Evolutionary conservation across 2,113 vertebrate species (phyloP).

Genomic region (Strix uralensis): DNA sequence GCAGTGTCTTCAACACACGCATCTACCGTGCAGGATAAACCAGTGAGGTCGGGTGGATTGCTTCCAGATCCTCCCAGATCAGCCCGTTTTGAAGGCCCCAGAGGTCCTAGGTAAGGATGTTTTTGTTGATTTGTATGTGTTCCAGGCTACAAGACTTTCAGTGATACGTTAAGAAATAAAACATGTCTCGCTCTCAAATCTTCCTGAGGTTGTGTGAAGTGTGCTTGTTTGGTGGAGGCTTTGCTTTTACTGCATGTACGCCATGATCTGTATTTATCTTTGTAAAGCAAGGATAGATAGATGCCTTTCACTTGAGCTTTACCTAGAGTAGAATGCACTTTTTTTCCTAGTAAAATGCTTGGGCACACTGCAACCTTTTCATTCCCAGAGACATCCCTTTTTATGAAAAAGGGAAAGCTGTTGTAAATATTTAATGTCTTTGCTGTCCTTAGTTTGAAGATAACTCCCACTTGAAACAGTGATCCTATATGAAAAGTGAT

Average conservation of each 20-base stretch:
- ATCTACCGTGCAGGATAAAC: conserved; percentile 67
- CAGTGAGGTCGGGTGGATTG: conserved; percentile 70
- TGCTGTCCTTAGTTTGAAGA: neutral
- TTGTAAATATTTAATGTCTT: neutral
- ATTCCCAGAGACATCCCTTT: neutral
- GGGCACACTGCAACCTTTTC: neutral
- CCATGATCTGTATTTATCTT: neutral
- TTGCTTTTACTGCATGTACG: neutral
- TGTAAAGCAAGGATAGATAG: neutral
- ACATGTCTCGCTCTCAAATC: neutral
- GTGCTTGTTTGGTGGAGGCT: neutral
- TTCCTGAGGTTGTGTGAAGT: neutral
- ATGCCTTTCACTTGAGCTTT: neutral
- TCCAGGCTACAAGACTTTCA: neutral
- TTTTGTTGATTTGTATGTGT: neutral
- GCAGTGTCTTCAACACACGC: conserved; percentile 44
- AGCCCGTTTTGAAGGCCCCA: conserved; percentile 78
- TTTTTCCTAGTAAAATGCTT: neutral
- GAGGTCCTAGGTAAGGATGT: conserved; percentile 81
- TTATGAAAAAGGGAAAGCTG: neutral
- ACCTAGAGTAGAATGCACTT: neutral
- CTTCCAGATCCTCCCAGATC: conserved; percentile 77
- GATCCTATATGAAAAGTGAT: neutral
- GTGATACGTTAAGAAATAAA: neutral
- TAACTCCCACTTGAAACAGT: neutral